Conservation (phyloP, 2,888 invertebrate genomes). For the Microdon myrmicae region DNA sequence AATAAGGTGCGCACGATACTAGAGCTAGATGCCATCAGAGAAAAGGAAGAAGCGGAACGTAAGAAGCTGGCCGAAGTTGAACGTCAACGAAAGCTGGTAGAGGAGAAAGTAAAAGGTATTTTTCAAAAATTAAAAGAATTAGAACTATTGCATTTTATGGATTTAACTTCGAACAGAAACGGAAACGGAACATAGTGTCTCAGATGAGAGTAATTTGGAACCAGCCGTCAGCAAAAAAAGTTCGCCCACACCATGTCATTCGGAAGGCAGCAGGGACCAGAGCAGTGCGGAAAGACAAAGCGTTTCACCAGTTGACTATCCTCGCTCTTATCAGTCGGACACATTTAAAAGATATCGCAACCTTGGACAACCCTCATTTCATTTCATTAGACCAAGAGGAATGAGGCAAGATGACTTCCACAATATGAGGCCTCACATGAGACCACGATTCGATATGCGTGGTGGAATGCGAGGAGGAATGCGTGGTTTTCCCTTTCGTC, state of each 20-base stretch:
- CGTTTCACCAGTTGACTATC: constrained; percentile 10
- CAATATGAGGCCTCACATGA: constrained; percentile 44
- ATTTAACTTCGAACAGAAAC: no score
- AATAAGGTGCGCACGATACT: constrained; percentile 56
- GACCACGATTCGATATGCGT: constrained; percentile 37
- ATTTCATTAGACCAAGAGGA: constrained; percentile 55
- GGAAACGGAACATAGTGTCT: no score
- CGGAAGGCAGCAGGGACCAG: no score
- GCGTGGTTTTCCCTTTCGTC: constrained; percentile 33
- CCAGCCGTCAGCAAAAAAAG: no score
- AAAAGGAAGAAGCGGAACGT: constrained; percentile 55
- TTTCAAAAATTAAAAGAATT: neutral
- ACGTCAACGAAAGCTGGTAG: constrained; percentile 50
- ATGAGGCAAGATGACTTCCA: no score
- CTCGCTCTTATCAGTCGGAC: constrained; percentile 31
- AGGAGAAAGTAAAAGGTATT: constrained; percentile 53
- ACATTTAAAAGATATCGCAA: constrained; percentile 52
- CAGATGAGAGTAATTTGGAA: no score
- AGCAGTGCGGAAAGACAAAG: constrained; percentile 15
- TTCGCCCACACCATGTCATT: no score
- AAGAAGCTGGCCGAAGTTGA: constrained; percentile 27
- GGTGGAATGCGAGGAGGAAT: constrained; percentile 45
- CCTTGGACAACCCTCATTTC: constrained; percentile 47
- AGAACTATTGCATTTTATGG: neutral
- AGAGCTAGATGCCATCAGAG: constrained; percentile 58